Evolutionary conservation across 2,113 vertebrate genomes (phyloP).

Genomic region (Donacobius atricapilla): DNA sequence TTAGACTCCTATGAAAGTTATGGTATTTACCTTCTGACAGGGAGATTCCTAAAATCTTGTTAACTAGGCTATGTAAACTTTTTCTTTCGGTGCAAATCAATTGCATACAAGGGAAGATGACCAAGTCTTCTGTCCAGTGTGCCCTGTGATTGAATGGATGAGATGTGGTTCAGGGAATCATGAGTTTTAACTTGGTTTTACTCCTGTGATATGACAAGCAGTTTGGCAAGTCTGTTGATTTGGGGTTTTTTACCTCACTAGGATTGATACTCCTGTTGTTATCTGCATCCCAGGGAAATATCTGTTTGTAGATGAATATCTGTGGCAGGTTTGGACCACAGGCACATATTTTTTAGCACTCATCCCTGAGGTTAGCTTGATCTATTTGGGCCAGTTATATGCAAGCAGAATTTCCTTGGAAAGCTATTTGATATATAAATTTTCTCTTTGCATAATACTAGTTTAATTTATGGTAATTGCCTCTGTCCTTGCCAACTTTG

Average conservation of each 20-base stretch:
- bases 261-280: neutral
- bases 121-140: neutral
- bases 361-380: neutral
- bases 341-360: fast-evolving
- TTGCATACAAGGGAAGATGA: neutral
- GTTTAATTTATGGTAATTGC: neutral
- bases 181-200: neutral
- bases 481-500: neutral
- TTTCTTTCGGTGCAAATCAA: neutral
- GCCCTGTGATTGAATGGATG: neutral
- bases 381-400: neutral
- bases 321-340: neutral
- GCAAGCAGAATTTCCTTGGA: neutral
- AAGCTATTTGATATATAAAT: neutral
- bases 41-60: neutral
- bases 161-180: neutral
- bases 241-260: neutral
- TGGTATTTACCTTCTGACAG: neutral
- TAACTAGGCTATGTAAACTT: neutral
- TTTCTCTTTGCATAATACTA: neutral
- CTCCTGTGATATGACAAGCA: neutral
- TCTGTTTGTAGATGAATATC: neutral
- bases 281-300: neutral
- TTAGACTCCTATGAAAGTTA: neutral
- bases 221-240: neutral